Evolutionary conservation across 1,140 invertebrate genomes (phyloP), one percentile per base, ranked within the genome.

Genomic region (Cardiocondyla obscurior): DNA sequence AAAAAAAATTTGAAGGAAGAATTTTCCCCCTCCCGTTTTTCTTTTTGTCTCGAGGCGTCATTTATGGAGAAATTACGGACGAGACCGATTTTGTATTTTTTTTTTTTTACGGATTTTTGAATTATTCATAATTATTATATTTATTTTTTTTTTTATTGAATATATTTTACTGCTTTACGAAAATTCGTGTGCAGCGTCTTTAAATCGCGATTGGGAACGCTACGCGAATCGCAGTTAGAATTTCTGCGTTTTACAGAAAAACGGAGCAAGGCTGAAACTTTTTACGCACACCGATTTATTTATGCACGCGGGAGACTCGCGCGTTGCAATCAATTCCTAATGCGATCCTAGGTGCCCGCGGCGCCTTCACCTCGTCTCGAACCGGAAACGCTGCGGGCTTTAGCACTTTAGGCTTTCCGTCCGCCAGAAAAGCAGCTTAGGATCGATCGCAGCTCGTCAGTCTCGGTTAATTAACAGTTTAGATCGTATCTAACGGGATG

Each of bases 381-480:
- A 67, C 46, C 60, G 74, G 22, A 67, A 67, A 67, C 46, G 58
- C 58, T 12, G 33, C 22, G 60, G 44, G 60, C 58, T 77, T 77
- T 51, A 76, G 72, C 74, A 67, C 60, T 44, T 65, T 39, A 22
- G 30, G 44, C 39, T 30, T 77, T 19, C 12, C 46, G 16, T 22
- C 22, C 10, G 44, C 22, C 14, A 67, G 74, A 53, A 77, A 77
- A 77, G 74, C 74, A 49, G 74, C 74, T 77, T 77, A 67, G 60
- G 30, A 77, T 77, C 74, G 74, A 77, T 77, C 74, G 60, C 44
- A 30, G 5, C 19, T 19, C 44, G 74, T 25, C 74, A 39, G 60
- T 67, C 60, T 77, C 39, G 60, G 60, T 77, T 77, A 77, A 77
- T 77, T 77, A 77, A 77, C 44, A 67, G 44, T 51, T 51, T 77